Evolutionary conservation across 2,113 vertebrate genomes (phyloP).

Genomic region (Muntiacus muntjak): DNA sequence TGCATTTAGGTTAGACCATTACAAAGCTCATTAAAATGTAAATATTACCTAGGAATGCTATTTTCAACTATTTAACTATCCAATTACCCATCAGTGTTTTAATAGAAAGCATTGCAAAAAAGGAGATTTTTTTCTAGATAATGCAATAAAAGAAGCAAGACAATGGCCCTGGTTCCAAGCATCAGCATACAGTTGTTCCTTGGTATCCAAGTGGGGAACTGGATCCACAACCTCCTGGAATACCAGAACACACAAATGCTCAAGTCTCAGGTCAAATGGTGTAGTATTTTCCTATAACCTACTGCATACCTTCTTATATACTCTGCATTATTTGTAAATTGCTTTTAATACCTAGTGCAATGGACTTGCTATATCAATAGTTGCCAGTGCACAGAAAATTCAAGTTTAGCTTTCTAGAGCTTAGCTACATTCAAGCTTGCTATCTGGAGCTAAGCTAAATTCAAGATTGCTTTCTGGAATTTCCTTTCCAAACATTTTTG

Average conservation of each 20-base stretch:
- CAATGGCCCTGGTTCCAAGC: fast-evolving
- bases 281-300: not conserved
- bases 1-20: not conserved
- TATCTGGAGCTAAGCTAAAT: not conserved
- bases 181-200: not conserved
- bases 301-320: not conserved
- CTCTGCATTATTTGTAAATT: not conserved
- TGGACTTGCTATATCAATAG: not conserved
- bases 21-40: not conserved
- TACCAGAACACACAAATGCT: not conserved
- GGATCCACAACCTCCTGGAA: not conserved
- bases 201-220: not conserved
- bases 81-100: not conserved
- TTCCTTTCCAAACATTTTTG: not conserved
- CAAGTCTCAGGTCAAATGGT: not conserved
- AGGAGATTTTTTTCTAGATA: not conserved
- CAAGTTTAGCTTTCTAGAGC: not conserved
- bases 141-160: not conserved
- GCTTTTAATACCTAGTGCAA: not conserved
- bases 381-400: not conserved
- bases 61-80: not conserved
- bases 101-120: not conserved
- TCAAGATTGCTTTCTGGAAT: not conserved
- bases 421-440: not conserved
- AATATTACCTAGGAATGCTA: not conserved